phyloP scores from a whole-genome alignment of 2,113 vertebrate genomes.

The Alces alces region DNA sequence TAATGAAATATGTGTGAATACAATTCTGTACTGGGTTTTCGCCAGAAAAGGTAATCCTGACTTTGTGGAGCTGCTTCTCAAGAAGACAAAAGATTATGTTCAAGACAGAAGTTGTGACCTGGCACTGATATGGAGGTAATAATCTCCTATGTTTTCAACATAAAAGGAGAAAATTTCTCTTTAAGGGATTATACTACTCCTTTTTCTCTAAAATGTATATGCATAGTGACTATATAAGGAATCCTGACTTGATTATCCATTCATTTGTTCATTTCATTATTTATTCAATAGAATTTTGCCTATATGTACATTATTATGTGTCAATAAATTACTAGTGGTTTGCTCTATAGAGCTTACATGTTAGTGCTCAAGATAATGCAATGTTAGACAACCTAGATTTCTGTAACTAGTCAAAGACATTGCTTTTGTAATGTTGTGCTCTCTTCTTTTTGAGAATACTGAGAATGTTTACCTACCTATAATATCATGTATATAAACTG shows the following conservation, averaged over 20 bases:
- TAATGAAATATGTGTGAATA: slow-evolving; percentile 76
- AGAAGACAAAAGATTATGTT: slow-evolving; percentile 70
- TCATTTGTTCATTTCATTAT: not conserved
- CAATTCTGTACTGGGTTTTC: slow-evolving; percentile 76
- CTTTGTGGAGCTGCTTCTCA: slow-evolving; percentile 74
- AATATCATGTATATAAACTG: not conserved
- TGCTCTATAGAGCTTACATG: not conserved
- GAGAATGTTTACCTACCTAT: not conserved
- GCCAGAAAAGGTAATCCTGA: slow-evolving; percentile 68
- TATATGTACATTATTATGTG: not conserved
- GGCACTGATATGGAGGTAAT: slow-evolving; percentile 76
- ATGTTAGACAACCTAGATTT: not conserved
- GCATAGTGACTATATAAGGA: not conserved
- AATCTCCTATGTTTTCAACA: not conserved
- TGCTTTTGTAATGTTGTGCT: not conserved
- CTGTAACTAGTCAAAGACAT: not conserved
- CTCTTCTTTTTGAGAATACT: not conserved
- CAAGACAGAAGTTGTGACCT: slow-evolving; percentile 66
- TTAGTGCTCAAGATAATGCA: not conserved
- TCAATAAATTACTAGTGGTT: not conserved
- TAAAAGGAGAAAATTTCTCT: not conserved
- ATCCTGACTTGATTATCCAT: not conserved
- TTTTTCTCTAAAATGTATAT: slow-evolving; percentile 3
- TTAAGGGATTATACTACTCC: not conserved
- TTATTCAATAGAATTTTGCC: not conserved